These are phyloP conservation scores for Spodoptera littoralis DNA, from an alignment of 2,888 invertebrate species.

Conservation along the genomic window DNA sequence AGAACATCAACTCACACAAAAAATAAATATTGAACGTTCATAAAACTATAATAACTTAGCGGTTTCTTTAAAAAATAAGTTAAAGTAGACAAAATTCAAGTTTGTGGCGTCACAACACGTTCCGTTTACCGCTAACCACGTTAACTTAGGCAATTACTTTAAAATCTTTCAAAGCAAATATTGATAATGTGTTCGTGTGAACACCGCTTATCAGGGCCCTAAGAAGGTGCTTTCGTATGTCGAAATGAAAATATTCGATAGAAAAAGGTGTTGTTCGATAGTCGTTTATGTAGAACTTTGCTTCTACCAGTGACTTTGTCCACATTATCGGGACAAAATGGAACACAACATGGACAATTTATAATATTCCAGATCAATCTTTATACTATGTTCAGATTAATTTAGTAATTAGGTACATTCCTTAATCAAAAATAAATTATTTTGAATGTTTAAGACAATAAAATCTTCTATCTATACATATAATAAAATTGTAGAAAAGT, in stretches of 20 bases:
- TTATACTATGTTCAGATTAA: too few species aligned
- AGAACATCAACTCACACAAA: slow-evolving; percentile 9
- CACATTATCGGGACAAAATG: too few species aligned
- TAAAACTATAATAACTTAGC: slow-evolving; percentile 42
- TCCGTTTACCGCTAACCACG: slow-evolving; percentile 41
- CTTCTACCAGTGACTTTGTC: too few species aligned
- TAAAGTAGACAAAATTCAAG: slow-evolving; percentile 46
- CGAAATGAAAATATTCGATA: slow-evolving; percentile 15
- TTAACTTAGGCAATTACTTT: slow-evolving; percentile 74
- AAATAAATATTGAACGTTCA: slow-evolving; percentile 46
- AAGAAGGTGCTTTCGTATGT: slow-evolving; percentile 15
- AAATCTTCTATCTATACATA: too few species aligned
- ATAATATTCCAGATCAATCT: too few species aligned
- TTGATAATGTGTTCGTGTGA: slow-evolving; percentile 67
- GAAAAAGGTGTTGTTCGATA: background rate
- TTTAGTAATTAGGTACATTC: too few species aligned
- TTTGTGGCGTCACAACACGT: slow-evolving; percentile 13
- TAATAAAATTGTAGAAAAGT: too few species aligned
- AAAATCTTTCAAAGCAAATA: slow-evolving; percentile 75
- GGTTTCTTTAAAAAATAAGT: slow-evolving; percentile 50
- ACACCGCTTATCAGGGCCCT: slow-evolving; percentile 63
- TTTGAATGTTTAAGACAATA: too few species aligned
- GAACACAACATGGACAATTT: too few species aligned
- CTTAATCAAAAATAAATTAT: too few species aligned
- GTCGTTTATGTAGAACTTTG: too few species aligned